phyloP scores from a whole-genome alignment of 2,888 invertebrate genomes.

The Drosophila longiperda region DNA sequence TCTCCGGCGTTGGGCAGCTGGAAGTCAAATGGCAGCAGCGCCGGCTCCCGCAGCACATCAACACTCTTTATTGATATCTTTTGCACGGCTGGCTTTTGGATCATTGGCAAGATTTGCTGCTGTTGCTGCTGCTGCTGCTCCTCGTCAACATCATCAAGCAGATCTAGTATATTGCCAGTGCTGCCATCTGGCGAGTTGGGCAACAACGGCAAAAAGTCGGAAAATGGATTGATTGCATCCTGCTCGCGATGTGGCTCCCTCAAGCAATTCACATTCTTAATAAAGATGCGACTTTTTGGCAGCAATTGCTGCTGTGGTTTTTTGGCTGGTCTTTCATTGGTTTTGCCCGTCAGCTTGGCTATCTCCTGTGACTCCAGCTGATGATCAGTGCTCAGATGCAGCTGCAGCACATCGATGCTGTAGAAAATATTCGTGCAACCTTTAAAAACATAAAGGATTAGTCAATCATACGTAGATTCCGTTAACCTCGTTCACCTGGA shows the following conservation, averaged over 20 bases:
- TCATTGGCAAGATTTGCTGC: background rate
- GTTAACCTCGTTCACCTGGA: conserved; percentile 84
- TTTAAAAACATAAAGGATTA: conserved; percentile 27
- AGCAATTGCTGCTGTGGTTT: conserved; percentile 19
- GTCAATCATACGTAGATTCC: background rate
- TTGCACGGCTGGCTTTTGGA: conserved; percentile 62
- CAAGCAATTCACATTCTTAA: conserved; percentile 84
- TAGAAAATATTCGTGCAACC: conserved; percentile 89
- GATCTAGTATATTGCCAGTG: conserved; percentile 54
- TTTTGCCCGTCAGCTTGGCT: conserved; percentile 24
- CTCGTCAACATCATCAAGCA: conserved; percentile 50
- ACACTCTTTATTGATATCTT: conserved; percentile 85
- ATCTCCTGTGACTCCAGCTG: conserved; percentile 86
- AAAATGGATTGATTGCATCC: conserved; percentile 35
- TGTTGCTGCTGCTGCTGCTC: conserved; percentile 13
- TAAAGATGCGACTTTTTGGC: conserved; percentile 82
- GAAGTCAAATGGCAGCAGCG: conserved; percentile 74
- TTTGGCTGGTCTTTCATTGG: conserved; percentile 19
- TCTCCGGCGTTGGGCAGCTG: conserved; percentile 54
- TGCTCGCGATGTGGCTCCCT: conserved; percentile 77
- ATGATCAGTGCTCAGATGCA: conserved; percentile 89
- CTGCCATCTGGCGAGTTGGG: conserved; percentile 34
- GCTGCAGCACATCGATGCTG: conserved; percentile 87
- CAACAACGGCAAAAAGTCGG: conserved; percentile 51
- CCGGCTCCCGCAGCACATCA: conserved; percentile 83